Evolutionary conservation across 2,797 vertebrate genomes (phyloP).

Genomic region (Phataginus tetradactyla): DNA sequence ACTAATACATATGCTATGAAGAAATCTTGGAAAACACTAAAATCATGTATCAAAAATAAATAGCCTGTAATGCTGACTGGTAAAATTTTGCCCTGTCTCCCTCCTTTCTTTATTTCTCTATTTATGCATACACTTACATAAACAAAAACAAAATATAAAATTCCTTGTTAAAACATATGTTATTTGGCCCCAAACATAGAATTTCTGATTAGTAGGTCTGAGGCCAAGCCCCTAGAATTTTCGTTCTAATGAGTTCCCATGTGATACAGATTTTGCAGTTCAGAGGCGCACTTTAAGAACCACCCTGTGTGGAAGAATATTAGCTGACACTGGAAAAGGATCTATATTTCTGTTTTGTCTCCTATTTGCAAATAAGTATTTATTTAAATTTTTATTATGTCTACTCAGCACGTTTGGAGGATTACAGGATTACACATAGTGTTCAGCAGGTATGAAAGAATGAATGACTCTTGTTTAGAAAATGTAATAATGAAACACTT

Average conservation of each 20-base stretch:
- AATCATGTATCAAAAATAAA: neutral
- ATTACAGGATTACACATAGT: neutral
- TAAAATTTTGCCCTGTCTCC: neutral
- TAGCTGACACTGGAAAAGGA: neutral
- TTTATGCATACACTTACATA: neutral
- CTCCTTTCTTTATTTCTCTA: neutral
- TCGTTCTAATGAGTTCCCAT: neutral
- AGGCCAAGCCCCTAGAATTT: neutral
- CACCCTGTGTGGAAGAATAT: neutral
- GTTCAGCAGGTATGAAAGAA: neutral
- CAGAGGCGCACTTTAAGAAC: neutral
- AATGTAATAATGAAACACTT: neutral
- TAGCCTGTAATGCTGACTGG: neutral
- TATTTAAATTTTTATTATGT: neutral
- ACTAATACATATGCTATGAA: neutral
- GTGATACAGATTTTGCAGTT: accelerated
- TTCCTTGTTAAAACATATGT: neutral
- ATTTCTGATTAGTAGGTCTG: neutral
- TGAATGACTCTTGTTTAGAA: neutral
- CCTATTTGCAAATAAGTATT: neutral
- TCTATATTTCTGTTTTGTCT: neutral
- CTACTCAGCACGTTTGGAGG: neutral
- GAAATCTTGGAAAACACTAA: neutral
- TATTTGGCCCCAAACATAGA: neutral
- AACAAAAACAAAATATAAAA: neutral